Base-by-base conservation (phyloP, 92 coral and sea anemone species). In the Plumapathes pennacea region DNA sequence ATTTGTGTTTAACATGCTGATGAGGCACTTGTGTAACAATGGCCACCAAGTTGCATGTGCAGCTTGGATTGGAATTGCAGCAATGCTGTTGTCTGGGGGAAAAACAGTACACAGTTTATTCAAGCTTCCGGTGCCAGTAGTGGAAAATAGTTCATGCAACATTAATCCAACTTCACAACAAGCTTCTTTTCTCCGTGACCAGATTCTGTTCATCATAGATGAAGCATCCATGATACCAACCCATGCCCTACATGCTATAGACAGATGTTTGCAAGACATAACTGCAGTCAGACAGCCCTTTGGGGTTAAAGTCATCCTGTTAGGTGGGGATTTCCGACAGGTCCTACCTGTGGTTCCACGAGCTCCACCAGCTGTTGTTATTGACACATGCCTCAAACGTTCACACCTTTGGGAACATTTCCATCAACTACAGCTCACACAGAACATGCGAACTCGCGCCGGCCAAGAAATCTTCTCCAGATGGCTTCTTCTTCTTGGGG, bases 131-230 rank as follows among this genome's bases (percentile, higher is more conserved):
- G 7, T 52, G 45, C 26, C 26, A 17, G 7, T 25, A 10, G 5
- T 32, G 25, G 69, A 17, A 46, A 10, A 46, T 10, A 46, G 31
- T 46, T 46, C 32, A 12, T 62, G 70, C 38, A 36, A 36, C 9
- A 36, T 37, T 21, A 5, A 25, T 34, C 32, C 5, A 19, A 38
- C n/a, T 36, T n/a, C 9, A 36, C 10, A n/a, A n/a, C 9, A 36
- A 8, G n/a, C 10, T 8, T 8, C 10, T n/a, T n/a, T 8, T 8
- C 9, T 9, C 9, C 9, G 10, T 36, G 41, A 36, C 9, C 41
- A 8, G 41, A 8, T 8, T 8, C 41, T n/a, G n/a, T 8, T 36
- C 41, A 36, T 36, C n/a, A 8, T 9, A n/a, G 41, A 36, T n/a
- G 41, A 36, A n/a, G 41, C 41, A 9, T 8, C 41, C n/a, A 36